Conservation (phyloP, 2,113 vertebrate species). For the Elephantulus edwardii region DNA sequence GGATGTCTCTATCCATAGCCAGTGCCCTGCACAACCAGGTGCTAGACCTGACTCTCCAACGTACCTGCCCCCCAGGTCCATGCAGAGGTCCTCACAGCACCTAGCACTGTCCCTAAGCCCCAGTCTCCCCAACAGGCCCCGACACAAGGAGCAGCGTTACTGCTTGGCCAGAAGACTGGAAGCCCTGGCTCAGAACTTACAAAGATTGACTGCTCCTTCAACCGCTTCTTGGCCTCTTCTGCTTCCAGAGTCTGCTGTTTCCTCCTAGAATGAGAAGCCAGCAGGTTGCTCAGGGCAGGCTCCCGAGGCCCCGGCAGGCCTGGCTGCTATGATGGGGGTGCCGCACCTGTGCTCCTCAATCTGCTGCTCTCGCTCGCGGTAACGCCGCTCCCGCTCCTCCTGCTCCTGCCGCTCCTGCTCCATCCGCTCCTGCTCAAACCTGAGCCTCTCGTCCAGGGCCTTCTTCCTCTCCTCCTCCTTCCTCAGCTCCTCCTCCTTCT, state of each 20-base stretch:
- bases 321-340: accelerated
- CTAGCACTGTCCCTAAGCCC: neutral
- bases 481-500: slow-evolving; percentile 96
- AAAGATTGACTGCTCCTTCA: slow-evolving; percentile 88
- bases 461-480: slow-evolving; percentile 96
- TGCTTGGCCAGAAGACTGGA: neutral
- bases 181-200: slow-evolving; percentile 83
- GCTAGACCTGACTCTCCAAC: neutral
- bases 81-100: neutral
- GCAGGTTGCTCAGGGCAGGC: neutral
- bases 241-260: slow-evolving; percentile 93
- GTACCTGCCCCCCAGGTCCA: neutral
- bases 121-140: neutral
- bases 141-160: neutral
- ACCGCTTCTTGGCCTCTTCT: slow-evolving; percentile 91
- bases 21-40: neutral
- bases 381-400: slow-evolving; percentile 94
- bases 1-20: neutral
- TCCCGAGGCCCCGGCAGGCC: accelerated
- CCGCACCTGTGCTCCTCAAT: slow-evolving; percentile 95
- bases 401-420: slow-evolving; percentile 96
- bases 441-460: slow-evolving; percentile 91
- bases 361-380: slow-evolving; percentile 93
- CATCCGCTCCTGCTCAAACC: slow-evolving; percentile 96
- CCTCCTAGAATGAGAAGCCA: slow-evolving; percentile 80